Evolutionary conservation across 2,888 invertebrate genomes (phyloP).

Genomic region (Mactromeris polynyma): DNA sequence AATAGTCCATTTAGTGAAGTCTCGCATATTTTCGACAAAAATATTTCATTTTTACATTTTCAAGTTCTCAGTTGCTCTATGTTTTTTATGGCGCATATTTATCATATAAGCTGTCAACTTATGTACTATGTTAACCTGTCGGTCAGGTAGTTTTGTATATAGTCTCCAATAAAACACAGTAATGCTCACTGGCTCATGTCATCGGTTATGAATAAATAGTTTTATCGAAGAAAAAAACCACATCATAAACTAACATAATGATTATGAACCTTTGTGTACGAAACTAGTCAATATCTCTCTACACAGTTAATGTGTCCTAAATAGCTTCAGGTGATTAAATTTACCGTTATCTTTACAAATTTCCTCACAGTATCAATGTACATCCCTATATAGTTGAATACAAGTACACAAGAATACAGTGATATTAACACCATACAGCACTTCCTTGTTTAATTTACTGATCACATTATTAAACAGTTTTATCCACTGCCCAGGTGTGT

Average conservation of each 20-base stretch:
- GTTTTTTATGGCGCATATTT: conserved; percentile 2
- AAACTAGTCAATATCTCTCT: background rate
- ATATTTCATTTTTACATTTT: background rate
- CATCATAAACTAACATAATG: background rate
- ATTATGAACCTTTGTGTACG: background rate
- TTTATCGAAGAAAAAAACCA: background rate
- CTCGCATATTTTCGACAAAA: background rate
- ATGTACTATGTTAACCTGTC: background rate
- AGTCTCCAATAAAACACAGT: background rate
- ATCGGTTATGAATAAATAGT: background rate
- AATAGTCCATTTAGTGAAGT: background rate
- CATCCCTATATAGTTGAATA: background rate
- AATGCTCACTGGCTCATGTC: background rate
- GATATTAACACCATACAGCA: background rate
- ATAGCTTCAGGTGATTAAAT: background rate
- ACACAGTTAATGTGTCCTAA: conserved; percentile 8
- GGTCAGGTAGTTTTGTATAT: background rate
- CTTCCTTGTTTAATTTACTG: background rate
- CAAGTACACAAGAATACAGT: background rate
- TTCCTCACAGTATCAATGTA: background rate
- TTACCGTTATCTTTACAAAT: background rate
- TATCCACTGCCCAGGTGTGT: background rate
- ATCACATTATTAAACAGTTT: background rate
- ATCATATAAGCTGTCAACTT: background rate
- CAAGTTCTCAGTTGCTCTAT: background rate